phyloP scores from a whole-genome alignment of 2,888 invertebrate genomes.

The Bombylius discolor region DNA sequence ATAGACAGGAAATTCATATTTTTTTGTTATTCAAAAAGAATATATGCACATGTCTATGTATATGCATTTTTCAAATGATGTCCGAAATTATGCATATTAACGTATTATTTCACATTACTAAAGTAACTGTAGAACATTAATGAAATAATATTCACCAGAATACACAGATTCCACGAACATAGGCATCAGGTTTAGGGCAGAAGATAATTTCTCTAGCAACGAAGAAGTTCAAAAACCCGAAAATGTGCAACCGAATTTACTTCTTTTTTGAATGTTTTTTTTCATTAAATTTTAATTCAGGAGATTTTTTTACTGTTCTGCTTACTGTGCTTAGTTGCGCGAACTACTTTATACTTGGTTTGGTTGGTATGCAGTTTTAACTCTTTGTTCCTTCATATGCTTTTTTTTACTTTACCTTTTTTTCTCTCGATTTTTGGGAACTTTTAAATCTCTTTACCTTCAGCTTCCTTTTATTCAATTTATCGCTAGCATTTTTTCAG shows the following conservation, averaged over 20 bases:
- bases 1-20: no score
- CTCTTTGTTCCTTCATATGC: no score
- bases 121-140: no score
- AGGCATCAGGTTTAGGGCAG: not conserved
- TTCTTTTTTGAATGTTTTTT: not conserved
- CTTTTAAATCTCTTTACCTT: not conserved
- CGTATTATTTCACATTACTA: no score
- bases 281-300: not conserved
- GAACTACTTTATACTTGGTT: not conserved
- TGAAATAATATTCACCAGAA: no score
- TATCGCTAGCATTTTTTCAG: not conserved
- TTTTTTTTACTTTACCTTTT: not conserved
- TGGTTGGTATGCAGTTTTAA: not conserved
- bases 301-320: not conserved
- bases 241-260: constrained; percentile 12
- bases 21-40: no score
- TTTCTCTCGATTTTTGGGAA: not conserved
- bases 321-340: no score
- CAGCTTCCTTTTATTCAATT: not conserved
- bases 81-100: no score
- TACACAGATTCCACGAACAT: not conserved
- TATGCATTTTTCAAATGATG: no score
- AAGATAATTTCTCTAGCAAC: not conserved
- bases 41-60: no score
- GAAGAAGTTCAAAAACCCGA: constrained; percentile 12